Conservation (phyloP, 1,140 invertebrate species). For the Micrasema minimum region DNA sequence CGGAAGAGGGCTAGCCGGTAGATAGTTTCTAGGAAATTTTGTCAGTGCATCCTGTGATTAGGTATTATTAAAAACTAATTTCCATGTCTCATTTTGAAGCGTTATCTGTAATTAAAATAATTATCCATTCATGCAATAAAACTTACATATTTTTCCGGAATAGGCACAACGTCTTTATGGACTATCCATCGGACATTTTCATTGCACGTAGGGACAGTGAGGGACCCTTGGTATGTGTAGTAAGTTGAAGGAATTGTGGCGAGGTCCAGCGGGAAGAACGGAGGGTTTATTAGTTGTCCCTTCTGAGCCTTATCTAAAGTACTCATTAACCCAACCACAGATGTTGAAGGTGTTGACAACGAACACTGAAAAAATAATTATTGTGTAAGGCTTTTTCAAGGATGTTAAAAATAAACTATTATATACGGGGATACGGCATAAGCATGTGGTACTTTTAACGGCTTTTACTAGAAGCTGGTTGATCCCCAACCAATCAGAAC, state of each 20-base stretch:
- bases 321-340: background rate
- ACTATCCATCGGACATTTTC: slow-evolving; percentile 81
- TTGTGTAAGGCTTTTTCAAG: background rate
- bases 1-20: background rate
- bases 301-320: background rate
- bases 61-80: background rate
- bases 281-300: background rate
- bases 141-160: slow-evolving; percentile 25
- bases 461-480: no score
- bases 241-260: slow-evolving; percentile 39
- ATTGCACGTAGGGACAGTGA: slow-evolving; percentile 80
- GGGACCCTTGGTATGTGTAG: slow-evolving; percentile 78
- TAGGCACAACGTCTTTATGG: background rate
- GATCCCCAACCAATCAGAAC: no score
- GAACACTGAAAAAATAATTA: no score
- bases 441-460: no score
- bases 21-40: background rate
- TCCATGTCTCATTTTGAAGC: no score
- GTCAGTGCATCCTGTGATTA: background rate
- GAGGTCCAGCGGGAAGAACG: background rate
- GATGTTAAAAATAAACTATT: no score
- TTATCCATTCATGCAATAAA: no score
- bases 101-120: no score
- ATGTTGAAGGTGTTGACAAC: background rate
- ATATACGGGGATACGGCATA: no score